phyloP scores from a whole-genome alignment of 2,113 vertebrate species.

The Malurus cyaneus region DNA sequence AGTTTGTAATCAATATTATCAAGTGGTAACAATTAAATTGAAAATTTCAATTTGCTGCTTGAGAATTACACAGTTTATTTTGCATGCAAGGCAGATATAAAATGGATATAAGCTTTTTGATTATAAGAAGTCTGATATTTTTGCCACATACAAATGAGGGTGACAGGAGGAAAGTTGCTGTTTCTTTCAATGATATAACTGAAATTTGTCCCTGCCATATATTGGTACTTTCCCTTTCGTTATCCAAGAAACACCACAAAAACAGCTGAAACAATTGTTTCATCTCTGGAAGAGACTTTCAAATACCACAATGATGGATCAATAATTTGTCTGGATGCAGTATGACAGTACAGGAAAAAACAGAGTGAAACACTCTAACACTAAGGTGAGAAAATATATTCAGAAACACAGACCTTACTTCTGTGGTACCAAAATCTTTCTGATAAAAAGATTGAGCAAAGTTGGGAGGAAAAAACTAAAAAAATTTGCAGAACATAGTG shows the following conservation, averaged over 20 bases:
- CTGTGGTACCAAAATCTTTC: neutral
- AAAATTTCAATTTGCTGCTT: neutral
- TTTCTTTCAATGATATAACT: neutral
- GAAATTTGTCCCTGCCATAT: neutral
- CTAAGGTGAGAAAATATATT: neutral
- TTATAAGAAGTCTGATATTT: neutral
- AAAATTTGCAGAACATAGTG: neutral
- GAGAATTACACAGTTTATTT: neutral
- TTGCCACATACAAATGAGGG: neutral
- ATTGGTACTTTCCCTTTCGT: neutral
- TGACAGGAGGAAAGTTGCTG: neutral
- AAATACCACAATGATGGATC: conserved; percentile 20
- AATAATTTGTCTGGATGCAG: conserved; percentile 21
- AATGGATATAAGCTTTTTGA: neutral
- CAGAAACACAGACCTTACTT: neutral
- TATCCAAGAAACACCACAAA: conserved; percentile 10
- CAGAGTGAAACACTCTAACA: neutral
- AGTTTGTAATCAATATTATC: neutral
- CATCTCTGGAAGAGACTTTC: conserved; percentile 6
- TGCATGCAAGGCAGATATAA: neutral
- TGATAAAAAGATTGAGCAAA: neutral
- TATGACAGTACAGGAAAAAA: neutral
- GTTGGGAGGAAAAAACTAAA: neutral
- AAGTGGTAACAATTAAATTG: neutral
- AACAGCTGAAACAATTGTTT: neutral